Conservation (phyloP, 1,140 invertebrate genomes). For the silkworm (Bombyx mori) region ASM3026992v2 NC_085113.1:6339001-6339500, state of each 20-base stretch:
- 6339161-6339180: constrained; percentile 13
- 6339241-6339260: constrained; percentile 7
- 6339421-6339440: no score
- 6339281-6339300: constrained; percentile 14
- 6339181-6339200: constrained; percentile 20
- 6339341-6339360: background rate
- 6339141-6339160: constrained; percentile 14
- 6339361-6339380: no score
- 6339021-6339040: constrained; percentile 36
- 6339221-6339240: constrained; percentile 10
- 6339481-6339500: no score
- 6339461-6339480: no score
- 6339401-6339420: no score
- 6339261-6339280: constrained; percentile 7
- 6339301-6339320: constrained; percentile 23
- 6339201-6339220: constrained; percentile 10
- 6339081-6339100: constrained; percentile 20
- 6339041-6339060: constrained; percentile 45
- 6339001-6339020: constrained; percentile 66
- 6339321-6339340: constrained; percentile 17
- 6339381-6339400: no score
- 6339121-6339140: constrained; percentile 21
- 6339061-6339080: constrained; percentile 26
- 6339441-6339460: no score
- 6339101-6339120: constrained; percentile 17